Percentiles rank a stretch among this genome's conserved stretches.
phyloP scores from a whole-genome alignment of 2,888 invertebrate species.

The Andrena haemorrhoa region DNA sequence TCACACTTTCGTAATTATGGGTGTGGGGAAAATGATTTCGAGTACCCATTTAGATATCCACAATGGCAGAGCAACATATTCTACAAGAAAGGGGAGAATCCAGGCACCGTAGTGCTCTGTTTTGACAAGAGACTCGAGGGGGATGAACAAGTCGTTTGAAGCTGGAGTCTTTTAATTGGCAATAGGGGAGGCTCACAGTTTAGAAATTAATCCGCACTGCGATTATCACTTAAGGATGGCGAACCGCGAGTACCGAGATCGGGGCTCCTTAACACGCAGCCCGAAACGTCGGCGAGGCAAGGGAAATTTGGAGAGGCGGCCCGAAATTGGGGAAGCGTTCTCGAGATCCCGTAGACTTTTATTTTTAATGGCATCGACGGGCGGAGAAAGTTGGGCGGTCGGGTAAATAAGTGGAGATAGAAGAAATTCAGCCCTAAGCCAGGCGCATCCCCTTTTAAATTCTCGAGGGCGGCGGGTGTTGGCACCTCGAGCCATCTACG shows the following conservation, averaged over 20 bases:
- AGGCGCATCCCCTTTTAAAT: constrained; percentile 70
- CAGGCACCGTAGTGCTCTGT: neutral
- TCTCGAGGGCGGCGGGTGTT: constrained; percentile 68
- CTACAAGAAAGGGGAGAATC: neutral
- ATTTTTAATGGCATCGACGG: constrained; percentile 74
- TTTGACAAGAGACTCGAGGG: neutral
- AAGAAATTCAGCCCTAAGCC: constrained; percentile 71
- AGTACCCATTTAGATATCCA: neutral
- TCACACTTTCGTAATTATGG: constrained; percentile 13
- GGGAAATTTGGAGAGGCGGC: constrained; percentile 35
- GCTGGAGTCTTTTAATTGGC: too few species aligned
- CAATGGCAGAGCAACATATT: too few species aligned
- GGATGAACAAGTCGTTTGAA: too few species aligned
- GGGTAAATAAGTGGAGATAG: constrained; percentile 70
- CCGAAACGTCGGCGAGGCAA: constrained; percentile 26
- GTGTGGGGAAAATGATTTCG: constrained; percentile 27
- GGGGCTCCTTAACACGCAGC: neutral
- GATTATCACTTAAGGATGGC: constrained; percentile 33
- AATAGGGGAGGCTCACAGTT: neutral
- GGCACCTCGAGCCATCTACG: constrained; percentile 66
- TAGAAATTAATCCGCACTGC: neutral
- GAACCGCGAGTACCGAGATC: neutral
- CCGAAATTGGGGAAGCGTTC: constrained; percentile 64
- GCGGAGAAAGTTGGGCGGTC: constrained; percentile 67
- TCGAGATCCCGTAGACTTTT: constrained; percentile 63